Percentiles rank a stretch among this genome's conserved stretches.
phyloP scores from a whole-genome alignment of 2,888 invertebrate species.

The Corythucha ciliata region DNA sequence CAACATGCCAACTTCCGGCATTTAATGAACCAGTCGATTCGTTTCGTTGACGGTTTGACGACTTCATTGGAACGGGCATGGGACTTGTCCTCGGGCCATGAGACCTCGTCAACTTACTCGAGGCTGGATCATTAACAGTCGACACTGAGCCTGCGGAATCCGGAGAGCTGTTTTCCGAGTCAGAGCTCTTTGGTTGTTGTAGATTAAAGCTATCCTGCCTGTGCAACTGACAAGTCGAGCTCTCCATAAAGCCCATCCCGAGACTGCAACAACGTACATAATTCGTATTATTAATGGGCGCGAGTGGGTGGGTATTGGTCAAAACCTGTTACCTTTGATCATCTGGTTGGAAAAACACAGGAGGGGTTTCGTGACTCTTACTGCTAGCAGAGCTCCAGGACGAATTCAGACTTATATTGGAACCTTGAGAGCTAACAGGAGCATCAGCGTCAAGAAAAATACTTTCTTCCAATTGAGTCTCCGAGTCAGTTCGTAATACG shows the following conservation, averaged over 20 bases:
- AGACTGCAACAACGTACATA: conserved; percentile 4
- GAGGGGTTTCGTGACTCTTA: conserved; percentile 30
- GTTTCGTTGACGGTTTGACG: conserved; percentile 42
- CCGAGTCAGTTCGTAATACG: conserved; percentile 30
- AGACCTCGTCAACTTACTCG: too few species aligned
- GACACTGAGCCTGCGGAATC: background rate
- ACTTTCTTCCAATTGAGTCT: conserved; percentile 23
- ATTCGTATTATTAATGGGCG: background rate
- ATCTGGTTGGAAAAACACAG: conserved; percentile 21
- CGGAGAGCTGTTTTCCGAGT: background rate
- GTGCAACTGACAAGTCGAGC: background rate
- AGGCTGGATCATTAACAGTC: background rate
- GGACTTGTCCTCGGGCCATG: conserved; percentile 1
- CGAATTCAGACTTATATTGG: conserved; percentile 53
- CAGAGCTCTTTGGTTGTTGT: background rate
- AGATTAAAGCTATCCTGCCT: background rate
- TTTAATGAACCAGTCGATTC: conserved; percentile 51
- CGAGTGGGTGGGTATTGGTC: background rate
- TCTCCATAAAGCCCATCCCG: too few species aligned
- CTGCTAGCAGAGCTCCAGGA: conserved; percentile 44
- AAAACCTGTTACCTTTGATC: conserved; percentile 14
- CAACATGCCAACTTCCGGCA: conserved; percentile 58
- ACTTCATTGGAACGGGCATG: conserved; percentile 9
- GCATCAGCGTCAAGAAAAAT: conserved; percentile 27
- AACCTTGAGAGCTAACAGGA: conserved; percentile 39